Percentiles rank a stretch among this genome's conserved stretches.
phyloP scores from a whole-genome alignment of 2,113 vertebrate species.

The Psittacula cyanocephala region DNA sequence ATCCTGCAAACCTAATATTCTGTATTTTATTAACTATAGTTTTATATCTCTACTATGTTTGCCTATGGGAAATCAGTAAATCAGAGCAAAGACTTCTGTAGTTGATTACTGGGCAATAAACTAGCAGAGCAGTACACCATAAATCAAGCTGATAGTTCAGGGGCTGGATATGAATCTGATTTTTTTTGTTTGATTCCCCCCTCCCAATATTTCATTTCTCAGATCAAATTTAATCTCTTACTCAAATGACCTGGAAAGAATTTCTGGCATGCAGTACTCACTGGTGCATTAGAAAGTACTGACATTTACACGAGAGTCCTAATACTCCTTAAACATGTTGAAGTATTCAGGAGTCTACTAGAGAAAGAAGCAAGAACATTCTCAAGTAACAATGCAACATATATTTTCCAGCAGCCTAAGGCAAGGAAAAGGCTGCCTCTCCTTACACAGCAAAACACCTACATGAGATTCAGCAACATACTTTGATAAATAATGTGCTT shows the following conservation, averaged over 20 bases:
- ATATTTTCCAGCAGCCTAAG: neutral
- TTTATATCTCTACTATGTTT: slow-evolving; percentile 27
- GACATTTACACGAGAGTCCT: neutral
- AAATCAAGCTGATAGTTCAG: slow-evolving; percentile 11
- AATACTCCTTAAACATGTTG: neutral
- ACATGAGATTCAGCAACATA: neutral
- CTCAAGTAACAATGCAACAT: neutral
- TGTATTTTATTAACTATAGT: slow-evolving; percentile 34
- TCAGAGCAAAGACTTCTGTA: slow-evolving; percentile 18
- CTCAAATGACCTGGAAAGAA: slow-evolving; percentile 43
- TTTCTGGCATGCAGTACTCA: neutral
- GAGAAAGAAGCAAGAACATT: neutral
- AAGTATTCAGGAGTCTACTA: neutral
- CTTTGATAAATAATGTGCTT: neutral
- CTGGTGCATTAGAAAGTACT: neutral
- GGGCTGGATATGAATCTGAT: neutral
- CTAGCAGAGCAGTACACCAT: neutral
- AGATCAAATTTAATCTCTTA: slow-evolving; percentile 26
- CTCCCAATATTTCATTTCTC: slow-evolving; percentile 7
- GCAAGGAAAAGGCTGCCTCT: neutral
- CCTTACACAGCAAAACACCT: neutral
- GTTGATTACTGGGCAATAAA: slow-evolving; percentile 40
- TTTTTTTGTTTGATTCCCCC: neutral
- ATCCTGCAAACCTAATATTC: slow-evolving; percentile 55
- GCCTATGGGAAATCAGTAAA: slow-evolving; percentile 35